Percentiles rank a stretch among this genome's conserved stretches.
Conservation (phyloP, 2,797 vertebrate genomes). For the Caiman crocodilus region DNA sequence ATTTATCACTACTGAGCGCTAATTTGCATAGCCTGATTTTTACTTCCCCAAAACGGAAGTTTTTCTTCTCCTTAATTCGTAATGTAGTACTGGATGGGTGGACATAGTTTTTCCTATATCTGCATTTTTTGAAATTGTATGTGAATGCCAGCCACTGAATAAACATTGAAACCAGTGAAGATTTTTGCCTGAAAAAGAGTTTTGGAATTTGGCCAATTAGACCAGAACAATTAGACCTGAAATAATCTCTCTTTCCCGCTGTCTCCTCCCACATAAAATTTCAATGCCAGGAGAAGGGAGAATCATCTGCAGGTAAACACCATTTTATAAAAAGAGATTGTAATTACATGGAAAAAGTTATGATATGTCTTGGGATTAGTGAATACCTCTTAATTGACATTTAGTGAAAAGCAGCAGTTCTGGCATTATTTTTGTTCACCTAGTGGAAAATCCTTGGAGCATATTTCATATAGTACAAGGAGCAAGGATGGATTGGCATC, state of each 20-base stretch:
- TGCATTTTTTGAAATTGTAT: not conserved
- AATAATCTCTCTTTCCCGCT: not conserved
- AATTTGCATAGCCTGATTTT: slow-evolving; percentile 34
- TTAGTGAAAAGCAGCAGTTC: slow-evolving; percentile 34
- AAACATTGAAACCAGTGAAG: slow-evolving; percentile 8
- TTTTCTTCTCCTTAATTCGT: slow-evolving; percentile 27
- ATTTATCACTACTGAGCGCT: not conserved
- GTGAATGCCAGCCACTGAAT: not conserved
- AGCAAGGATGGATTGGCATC: slow-evolving; percentile 78
- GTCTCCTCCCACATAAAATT: slow-evolving; percentile 2
- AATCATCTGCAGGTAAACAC: slow-evolving; percentile 64
- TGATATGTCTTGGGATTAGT: slow-evolving; percentile 56
- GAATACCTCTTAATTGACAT: slow-evolving; percentile 71
- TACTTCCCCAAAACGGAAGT: slow-evolving; percentile 1
- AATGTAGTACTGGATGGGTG: not conserved
- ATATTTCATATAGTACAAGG: slow-evolving; percentile 75
- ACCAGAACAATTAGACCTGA: not conserved
- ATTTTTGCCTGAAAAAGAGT: not conserved
- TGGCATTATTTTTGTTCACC: slow-evolving; percentile 72
- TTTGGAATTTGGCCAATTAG: slow-evolving; percentile 29
- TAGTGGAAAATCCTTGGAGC: slow-evolving; percentile 77
- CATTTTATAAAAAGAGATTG: slow-evolving; percentile 32
- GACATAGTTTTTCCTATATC: not conserved
- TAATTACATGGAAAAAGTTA: slow-evolving; percentile 55
- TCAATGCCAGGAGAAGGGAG: slow-evolving; percentile 42